Percentiles rank a stretch among this genome's conserved stretches.
These are phyloP conservation scores for Ailurus styani DNA, from an alignment of 2,113 vertebrate species.

Conservation along the genomic window DNA sequence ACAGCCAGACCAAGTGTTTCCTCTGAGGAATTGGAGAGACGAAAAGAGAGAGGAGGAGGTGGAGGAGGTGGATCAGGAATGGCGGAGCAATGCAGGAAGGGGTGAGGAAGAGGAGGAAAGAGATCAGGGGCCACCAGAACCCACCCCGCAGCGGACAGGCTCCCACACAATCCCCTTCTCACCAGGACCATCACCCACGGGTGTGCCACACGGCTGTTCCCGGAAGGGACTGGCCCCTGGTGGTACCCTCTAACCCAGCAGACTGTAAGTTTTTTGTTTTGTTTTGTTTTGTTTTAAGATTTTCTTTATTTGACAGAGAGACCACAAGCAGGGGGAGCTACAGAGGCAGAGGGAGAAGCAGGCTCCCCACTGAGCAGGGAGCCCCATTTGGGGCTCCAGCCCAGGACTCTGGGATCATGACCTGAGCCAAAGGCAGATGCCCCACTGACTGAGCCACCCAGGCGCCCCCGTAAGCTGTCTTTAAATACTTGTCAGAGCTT, in stretches of 20 bases:
- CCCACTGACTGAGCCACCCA: neutral
- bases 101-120: no score
- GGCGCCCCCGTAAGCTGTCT: neutral
- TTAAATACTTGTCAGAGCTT: neutral
- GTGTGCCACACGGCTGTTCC: neutral
- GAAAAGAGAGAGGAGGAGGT: neutral
- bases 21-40: neutral
- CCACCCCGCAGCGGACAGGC: neutral
- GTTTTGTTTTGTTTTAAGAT: no score
- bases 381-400: neutral
- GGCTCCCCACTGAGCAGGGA: neutral
- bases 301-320: neutral
- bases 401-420: neutral
- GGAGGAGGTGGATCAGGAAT: neutral
- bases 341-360: neutral
- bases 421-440: no score
- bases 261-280: neutral
- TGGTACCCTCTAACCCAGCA: neutral
- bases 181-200: fast-evolving
- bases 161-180: neutral
- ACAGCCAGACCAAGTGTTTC: neutral
- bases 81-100: fast-evolving
- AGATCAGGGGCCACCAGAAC: fast-evolving
- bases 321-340: neutral
- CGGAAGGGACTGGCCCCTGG: no score